Percentiles rank a stretch among this genome's conserved stretches.
phyloP scores from a whole-genome alignment of 2,888 invertebrate species.

The Drosophila trichaetosa region DNA sequence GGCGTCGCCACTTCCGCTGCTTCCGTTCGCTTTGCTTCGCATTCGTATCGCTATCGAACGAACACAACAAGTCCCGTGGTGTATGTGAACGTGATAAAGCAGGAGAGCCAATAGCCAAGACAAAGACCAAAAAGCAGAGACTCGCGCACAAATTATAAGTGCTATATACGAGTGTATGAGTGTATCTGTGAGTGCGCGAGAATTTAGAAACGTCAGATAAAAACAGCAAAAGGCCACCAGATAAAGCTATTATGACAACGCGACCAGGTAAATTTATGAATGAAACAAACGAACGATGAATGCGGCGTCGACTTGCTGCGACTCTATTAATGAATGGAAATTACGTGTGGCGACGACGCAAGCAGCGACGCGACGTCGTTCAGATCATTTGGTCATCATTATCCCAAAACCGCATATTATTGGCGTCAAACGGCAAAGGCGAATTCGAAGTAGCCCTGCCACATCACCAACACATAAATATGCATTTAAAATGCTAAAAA shows the following conservation, averaged over 20 bases:
- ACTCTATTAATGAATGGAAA: constrained; percentile 79
- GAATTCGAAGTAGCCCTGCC: constrained; percentile 18
- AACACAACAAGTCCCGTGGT: constrained; percentile 39
- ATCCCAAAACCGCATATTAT: constrained; percentile 79
- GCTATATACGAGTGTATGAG: constrained; percentile 5
- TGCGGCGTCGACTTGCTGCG: constrained; percentile 40
- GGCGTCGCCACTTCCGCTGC: constrained; percentile 77
- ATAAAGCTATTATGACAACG: constrained; percentile 78
- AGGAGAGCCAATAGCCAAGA: constrained; percentile 22
- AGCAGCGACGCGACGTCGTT: constrained; percentile 26
- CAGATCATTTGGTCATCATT: constrained; percentile 82
- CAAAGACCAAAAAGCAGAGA: constrained; percentile 2
- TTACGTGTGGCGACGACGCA: constrained; percentile 69
- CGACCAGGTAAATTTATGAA: constrained; percentile 79
- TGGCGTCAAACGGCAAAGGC: constrained; percentile 70
- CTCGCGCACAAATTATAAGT: constrained; percentile 34
- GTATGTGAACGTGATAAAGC: constrained; percentile 60
- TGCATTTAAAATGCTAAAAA: neutral
- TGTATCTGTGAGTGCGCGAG: constrained; percentile 18
- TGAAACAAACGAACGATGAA: constrained; percentile 53
- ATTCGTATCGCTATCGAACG: constrained; percentile 59
- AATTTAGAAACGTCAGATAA: constrained; percentile 39
- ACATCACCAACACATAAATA: neutral
- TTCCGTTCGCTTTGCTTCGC: constrained; percentile 70
- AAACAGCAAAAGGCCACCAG: constrained; percentile 54